Evolutionary conservation across 2,797 vertebrate genomes (phyloP).

Genomic region (Ptychobarbus kaznakovi): DNA sequence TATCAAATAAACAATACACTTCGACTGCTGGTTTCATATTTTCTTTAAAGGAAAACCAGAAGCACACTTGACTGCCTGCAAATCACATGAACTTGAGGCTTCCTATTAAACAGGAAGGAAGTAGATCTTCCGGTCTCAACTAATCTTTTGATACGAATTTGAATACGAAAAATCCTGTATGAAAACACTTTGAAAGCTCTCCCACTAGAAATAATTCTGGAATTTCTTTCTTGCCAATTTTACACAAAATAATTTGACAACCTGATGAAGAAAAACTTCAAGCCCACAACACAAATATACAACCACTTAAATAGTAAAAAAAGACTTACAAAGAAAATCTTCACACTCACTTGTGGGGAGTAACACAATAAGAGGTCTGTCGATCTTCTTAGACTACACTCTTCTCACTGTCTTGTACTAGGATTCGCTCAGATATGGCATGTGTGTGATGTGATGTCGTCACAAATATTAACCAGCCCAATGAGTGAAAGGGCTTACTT

Average conservation of each 20-base stretch:
- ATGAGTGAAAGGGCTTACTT: conserved; percentile 45
- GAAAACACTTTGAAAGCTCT: neutral
- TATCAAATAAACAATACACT: conserved; percentile 11
- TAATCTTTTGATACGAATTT: neutral
- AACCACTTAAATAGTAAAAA: neutral
- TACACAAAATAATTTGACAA: neutral
- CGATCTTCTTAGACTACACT: conserved; percentile 10
- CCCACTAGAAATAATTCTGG: neutral
- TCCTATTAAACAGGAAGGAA: conserved; percentile 34
- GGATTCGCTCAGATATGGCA: conserved; percentile 26
- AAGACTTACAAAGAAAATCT: neutral
- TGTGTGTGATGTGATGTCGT: conserved; percentile 50
- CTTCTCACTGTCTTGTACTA: conserved; percentile 37
- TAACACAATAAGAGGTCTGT: conserved; percentile 3
- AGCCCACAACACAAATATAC: neutral
- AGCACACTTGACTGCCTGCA: neutral
- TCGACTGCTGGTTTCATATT: neutral
- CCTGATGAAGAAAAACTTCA: neutral
- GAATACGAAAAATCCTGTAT: too few species aligned
- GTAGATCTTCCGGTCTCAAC: neutral
- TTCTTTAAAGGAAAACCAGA: neutral
- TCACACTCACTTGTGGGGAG: neutral
- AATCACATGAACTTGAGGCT: neutral
- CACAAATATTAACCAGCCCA: conserved; percentile 39
- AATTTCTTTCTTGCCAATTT: neutral